Conservation (phyloP, 2,888 invertebrate genomes). For the Isoperla grammatica region DNA sequence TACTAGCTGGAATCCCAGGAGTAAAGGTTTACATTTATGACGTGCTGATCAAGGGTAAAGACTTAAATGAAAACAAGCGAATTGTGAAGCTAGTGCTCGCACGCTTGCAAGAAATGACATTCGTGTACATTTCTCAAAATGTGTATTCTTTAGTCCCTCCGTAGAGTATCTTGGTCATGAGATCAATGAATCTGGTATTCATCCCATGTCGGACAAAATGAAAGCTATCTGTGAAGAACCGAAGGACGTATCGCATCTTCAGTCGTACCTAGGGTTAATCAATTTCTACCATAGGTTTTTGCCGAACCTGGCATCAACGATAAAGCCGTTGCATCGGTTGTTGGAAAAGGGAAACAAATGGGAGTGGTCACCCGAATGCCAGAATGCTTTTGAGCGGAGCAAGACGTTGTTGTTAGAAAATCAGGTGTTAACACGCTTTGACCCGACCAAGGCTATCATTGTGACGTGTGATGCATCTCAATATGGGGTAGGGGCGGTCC, state of each 20-base stretch:
- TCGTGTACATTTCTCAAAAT: slow-evolving; percentile 33
- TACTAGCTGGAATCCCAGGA: slow-evolving; percentile 21
- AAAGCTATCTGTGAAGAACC: slow-evolving; percentile 2
- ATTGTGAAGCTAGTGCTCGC: too few relatives aligned
- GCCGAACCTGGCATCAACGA: not conserved
- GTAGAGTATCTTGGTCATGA: slow-evolving; percentile 35
- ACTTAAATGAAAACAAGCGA: slow-evolving; percentile 6
- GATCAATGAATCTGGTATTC: slow-evolving; percentile 1
- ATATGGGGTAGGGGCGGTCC: too few relatives aligned
- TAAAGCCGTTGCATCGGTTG: not conserved
- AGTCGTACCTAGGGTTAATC: slow-evolving; percentile 3
- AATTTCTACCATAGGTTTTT: slow-evolving; percentile 13
- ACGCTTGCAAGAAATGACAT: slow-evolving; percentile 25
- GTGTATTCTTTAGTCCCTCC: slow-evolving; percentile 30
- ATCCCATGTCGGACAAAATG: not conserved
- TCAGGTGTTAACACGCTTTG: not conserved
- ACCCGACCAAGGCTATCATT: not conserved
- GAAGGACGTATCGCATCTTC: not conserved
- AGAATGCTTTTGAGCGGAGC: not conserved
- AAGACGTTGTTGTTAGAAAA: not conserved
- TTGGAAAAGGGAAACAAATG: not conserved
- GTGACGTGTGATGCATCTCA: slow-evolving; percentile 2
- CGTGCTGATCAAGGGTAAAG: slow-evolving; percentile 30
- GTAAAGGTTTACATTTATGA: slow-evolving; percentile 33
- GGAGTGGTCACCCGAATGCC: not conserved